A percentile compares a stretch with the other conserved stretches of the same genome.
Evolutionary conservation across 2,113 vertebrate species (phyloP).

Genomic region (Circaetus cinerascens): DNA sequence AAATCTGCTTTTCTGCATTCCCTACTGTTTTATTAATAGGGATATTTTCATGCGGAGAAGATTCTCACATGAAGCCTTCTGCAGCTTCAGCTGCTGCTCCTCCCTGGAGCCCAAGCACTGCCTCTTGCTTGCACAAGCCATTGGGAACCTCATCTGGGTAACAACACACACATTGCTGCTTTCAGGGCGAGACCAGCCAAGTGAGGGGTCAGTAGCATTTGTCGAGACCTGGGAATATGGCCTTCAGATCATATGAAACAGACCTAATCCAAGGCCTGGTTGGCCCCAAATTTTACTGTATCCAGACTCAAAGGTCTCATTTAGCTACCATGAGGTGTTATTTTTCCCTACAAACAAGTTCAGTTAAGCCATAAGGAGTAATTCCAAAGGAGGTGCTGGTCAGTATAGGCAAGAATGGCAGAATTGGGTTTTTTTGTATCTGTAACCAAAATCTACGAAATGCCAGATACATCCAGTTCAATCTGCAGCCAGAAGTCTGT

Average conservation of each 20-base stretch:
- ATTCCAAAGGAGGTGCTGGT: not conserved
- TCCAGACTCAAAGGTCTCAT: not conserved
- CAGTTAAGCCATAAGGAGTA: not conserved
- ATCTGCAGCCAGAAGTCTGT: not conserved
- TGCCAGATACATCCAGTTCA: not conserved
- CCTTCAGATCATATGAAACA: not conserved
- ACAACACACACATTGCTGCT: rapidly evolving
- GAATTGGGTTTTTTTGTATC: not conserved
- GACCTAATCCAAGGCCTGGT: not conserved
- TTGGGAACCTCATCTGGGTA: not conserved
- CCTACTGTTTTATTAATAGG: conserved; percentile 53
- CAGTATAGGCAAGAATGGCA: not conserved
- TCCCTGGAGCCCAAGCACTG: not conserved
- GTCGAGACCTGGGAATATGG: not conserved
- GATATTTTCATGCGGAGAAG: not conserved
- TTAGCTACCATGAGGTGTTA: not conserved
- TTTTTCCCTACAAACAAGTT: not conserved
- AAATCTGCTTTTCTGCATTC: conserved; percentile 37
- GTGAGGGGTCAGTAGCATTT: not conserved
- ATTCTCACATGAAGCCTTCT: not conserved
- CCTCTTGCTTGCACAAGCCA: not conserved
- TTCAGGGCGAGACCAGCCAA: not conserved
- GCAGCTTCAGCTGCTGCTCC: not conserved
- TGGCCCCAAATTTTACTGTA: not conserved
- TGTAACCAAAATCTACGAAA: not conserved